Conservation (phyloP, 1,140 invertebrate species). For the Hormaphis cornu region DNA sequence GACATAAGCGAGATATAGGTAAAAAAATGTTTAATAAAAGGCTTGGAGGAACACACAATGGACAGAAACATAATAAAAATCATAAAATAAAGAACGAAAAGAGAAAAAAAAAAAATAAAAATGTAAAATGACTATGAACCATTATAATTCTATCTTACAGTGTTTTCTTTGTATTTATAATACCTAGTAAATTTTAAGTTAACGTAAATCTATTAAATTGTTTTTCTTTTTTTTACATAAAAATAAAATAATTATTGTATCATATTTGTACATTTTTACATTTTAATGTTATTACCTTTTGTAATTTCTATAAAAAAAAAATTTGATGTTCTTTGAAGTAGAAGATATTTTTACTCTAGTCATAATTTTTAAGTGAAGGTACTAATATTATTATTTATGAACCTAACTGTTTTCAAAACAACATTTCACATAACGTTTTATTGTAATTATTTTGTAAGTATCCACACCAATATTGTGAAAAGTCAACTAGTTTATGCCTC, state of each 20-base stretch:
- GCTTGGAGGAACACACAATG: constrained; percentile 6
- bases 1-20: not conserved
- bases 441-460: too few relatives aligned
- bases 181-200: not conserved
- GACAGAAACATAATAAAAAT: not conserved
- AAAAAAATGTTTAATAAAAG: constrained; percentile 22
- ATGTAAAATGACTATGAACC: too few relatives aligned
- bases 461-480: too few relatives aligned
- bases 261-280: not conserved
- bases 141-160: not conserved
- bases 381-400: too few relatives aligned
- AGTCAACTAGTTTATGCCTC: too few relatives aligned
- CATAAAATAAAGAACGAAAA: not conserved
- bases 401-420: too few relatives aligned
- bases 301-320: too few relatives aligned
- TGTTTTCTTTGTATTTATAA: not conserved
- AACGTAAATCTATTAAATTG: not conserved
- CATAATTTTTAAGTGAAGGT: too few relatives aligned
- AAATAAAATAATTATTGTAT: not conserved
- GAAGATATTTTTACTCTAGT: too few relatives aligned
- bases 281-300: not conserved
- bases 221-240: not conserved
- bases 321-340: too few relatives aligned
- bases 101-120: not conserved
- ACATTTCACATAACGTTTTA: too few relatives aligned